These are phyloP conservation scores for Drosophila albomicans DNA, from an alignment of 1,140 invertebrate genomes.

Conservation along the genomic window DNA sequence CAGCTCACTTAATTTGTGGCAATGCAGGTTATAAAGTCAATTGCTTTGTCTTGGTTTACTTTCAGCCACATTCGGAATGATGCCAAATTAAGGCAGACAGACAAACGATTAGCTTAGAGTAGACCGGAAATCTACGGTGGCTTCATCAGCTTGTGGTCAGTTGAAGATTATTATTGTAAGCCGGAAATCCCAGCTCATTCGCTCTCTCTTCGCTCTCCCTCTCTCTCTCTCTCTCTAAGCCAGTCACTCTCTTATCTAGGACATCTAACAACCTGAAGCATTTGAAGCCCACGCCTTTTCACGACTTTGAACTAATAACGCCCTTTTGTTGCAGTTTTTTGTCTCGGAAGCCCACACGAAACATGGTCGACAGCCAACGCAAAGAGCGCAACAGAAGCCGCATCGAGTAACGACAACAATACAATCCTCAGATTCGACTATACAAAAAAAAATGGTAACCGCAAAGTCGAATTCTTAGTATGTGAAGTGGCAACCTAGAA, in stretches of 20 bases:
- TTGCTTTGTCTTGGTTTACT: conserved; percentile 74
- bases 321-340: conserved; percentile 30
- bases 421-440: neutral
- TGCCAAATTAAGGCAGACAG: conserved; percentile 9
- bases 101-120: conserved; percentile 9
- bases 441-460: conserved; percentile 19
- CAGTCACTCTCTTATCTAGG: conserved; percentile 32
- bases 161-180: neutral
- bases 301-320: conserved; percentile 58
- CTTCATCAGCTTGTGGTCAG: conserved; percentile 11
- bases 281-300: conserved; percentile 31
- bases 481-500: conserved; percentile 35
- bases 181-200: conserved; percentile 21
- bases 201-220: neutral
- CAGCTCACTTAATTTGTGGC: conserved; percentile 50
- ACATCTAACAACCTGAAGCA: conserved; percentile 28
- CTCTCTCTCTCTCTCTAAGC: neutral
- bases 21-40: conserved; percentile 77
- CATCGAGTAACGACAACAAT: neutral
- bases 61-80: conserved; percentile 33
- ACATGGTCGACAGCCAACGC: conserved; percentile 27
- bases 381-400: conserved; percentile 23
- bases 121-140: conserved; percentile 19
- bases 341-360: conserved; percentile 33
- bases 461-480: conserved; percentile 39